These are phyloP conservation scores for Microctenopoma steveboyesi DNA, from an alignment of 2,797 vertebrate genomes.

Conservation along the genomic window DNA sequence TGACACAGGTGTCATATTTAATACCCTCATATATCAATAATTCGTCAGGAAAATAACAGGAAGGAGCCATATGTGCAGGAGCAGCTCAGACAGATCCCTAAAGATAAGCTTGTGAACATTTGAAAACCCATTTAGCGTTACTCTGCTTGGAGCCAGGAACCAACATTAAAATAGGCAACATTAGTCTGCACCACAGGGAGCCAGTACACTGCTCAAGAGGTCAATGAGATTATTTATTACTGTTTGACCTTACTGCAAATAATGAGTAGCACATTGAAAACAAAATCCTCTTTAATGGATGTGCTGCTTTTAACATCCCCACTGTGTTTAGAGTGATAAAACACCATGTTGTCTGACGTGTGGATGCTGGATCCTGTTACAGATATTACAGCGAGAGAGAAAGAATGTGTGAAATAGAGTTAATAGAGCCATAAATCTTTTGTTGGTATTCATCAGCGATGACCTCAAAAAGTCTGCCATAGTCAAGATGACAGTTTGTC, in stretches of 20 bases:
- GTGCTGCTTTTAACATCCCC: background rate
- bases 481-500: constrained; percentile 8
- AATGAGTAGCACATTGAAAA: constrained; percentile 29
- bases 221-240: constrained; percentile 59
- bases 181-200: constrained; percentile 35
- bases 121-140: constrained; percentile 69
- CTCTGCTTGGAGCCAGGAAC: constrained; percentile 19
- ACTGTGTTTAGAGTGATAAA: constrained; percentile 26
- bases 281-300: constrained; percentile 19
- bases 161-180: constrained; percentile 42
- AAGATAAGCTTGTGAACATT: constrained; percentile 80
- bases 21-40: constrained; percentile 88
- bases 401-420: constrained; percentile 6
- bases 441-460: constrained; percentile 21
- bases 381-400: constrained; percentile 15
- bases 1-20: constrained; percentile 89
- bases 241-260: constrained; percentile 56
- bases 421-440: constrained; percentile 38
- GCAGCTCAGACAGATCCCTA: constrained; percentile 66
- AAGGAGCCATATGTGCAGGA: constrained; percentile 69
- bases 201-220: constrained; percentile 33
- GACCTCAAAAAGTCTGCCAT: constrained; percentile 36
- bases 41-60: constrained; percentile 69
- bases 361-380: constrained; percentile 12
- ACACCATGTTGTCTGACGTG: constrained; percentile 29